phyloP scores from a whole-genome alignment of 92 coral and sea anemone genomes.

The Paragorgia papillata region DNA sequence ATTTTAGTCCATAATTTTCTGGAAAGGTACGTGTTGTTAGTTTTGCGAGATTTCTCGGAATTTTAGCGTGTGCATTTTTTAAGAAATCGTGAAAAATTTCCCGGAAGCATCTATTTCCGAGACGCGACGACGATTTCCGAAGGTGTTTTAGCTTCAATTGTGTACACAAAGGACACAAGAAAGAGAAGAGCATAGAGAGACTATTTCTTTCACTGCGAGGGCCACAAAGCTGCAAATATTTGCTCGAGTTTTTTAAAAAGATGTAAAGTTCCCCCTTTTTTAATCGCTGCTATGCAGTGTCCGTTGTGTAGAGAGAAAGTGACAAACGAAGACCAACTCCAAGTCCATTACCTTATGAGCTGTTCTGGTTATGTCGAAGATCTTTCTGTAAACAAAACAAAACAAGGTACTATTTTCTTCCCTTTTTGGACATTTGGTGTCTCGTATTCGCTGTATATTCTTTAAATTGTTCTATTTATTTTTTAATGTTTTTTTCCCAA shows the following conservation, averaged over 20 bases:
- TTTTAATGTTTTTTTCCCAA: background rate
- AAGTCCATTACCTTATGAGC: constrained; percentile 74
- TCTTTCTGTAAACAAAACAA: background rate
- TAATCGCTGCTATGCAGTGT: constrained; percentile 68
- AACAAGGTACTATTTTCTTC: background rate
- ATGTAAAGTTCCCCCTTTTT: background rate
- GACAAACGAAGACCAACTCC: constrained; percentile 62
- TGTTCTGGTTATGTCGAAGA: constrained; percentile 62
- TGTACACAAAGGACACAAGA: too few species aligned
- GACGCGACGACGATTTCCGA: too few species aligned
- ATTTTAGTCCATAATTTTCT: too few species aligned
- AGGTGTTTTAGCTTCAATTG: too few species aligned
- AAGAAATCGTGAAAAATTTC: too few species aligned
- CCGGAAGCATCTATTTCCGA: too few species aligned
- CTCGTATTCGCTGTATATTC: too few species aligned
- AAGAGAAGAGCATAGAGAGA: too few species aligned
- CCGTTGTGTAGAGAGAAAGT: constrained; percentile 79
- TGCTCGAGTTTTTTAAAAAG: background rate
- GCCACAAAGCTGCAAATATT: background rate
- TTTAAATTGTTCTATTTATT: too few species aligned
- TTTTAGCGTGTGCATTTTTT: too few species aligned
- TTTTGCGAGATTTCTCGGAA: too few species aligned
- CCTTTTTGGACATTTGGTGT: background rate
- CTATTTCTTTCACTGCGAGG: background rate
- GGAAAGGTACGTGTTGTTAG: too few species aligned